Evolutionary conservation across 2,797 vertebrate species (phyloP), one percentile per base, ranked within the genome.

Genomic region (Cuniculus paca): DNA sequence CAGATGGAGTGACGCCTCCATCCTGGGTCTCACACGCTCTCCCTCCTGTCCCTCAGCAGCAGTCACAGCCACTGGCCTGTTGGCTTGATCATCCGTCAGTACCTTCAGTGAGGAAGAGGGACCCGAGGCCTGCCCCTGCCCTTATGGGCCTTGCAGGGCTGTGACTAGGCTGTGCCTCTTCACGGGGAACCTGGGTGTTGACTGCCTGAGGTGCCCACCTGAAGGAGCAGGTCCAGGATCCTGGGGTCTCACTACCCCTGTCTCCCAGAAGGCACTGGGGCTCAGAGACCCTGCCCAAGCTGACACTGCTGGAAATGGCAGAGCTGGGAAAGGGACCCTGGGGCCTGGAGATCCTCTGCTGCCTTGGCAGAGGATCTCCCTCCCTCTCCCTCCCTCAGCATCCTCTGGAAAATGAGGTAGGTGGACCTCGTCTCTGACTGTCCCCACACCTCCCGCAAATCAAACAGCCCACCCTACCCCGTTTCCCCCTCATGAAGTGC

Each of bases 91-190:
- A 34, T 61, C 34, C 83, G 79, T 45, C 12, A 3, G 54, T 0
- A 12, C 24, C 78, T 36, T 5, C 0, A 26, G 20, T 0, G 31
- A 36, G 54, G 56, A 94, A 13, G 68, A 48, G 28, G 0, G 88
- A 36, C 42, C 22, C 2, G 19, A 16, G 22, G 20, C 60, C 52
- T 14, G 22, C 2, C 39, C 52, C 10, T 0, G 1, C 19, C 31
- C 48, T 45, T 11, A 6, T 6, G 16, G 6, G 7, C 22, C 45
- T 48, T 10, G 13, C 14, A 12, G n/a, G 6, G 28, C 52, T 77
- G 48, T 70, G 36, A 36, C 11, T 5, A 2, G 3, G 10, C 48
- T 45, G 31, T 2, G 3, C 7, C 5, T 4, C 78, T 60, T 42
- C 48, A 13, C 14, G 28, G 58, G 48, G n/a, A 42, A 22, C 24